phyloP scores from a whole-genome alignment of 2,888 invertebrate genomes.

The Vesta saturnalis region DNA sequence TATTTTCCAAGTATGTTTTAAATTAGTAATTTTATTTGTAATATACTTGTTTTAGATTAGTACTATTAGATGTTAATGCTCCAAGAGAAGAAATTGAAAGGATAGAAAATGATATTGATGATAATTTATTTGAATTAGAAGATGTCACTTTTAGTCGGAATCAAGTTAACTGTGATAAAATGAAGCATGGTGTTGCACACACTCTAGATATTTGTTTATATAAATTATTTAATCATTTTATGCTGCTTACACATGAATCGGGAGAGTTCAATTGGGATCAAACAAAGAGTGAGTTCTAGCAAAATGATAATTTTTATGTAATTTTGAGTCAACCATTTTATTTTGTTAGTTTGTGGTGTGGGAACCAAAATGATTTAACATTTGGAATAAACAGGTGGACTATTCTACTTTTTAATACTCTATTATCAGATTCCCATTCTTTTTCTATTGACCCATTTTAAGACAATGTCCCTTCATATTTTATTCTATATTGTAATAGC shows the following conservation, averaged over 20 bases:
- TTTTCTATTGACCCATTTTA: too few relatives aligned
- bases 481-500: too few relatives aligned
- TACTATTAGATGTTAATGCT: constrained; percentile 79
- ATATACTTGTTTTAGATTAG: constrained; percentile 65
- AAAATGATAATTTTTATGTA: too few relatives aligned
- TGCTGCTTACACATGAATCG: constrained; percentile 66
- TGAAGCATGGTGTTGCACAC: constrained; percentile 69
- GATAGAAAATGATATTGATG: constrained; percentile 63
- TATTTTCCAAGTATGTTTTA: constrained; percentile 77
- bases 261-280: constrained; percentile 66
- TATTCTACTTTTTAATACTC: too few relatives aligned
- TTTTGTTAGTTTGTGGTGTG: too few relatives aligned
- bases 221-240: constrained; percentile 75
- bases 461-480: too few relatives aligned
- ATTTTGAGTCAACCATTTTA: neutral
- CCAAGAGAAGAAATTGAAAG: constrained; percentile 66
- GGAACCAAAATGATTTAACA: too few relatives aligned
- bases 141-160: constrained; percentile 59
- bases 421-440: too few relatives aligned
- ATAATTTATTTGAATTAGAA: constrained; percentile 30
- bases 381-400: too few relatives aligned
- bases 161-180: constrained; percentile 52
- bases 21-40: constrained; percentile 8
- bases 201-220: constrained; percentile 83
- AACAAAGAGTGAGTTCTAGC: constrained; percentile 62